A percentile compares a stretch with the other conserved stretches of the same genome.
phyloP scores from a whole-genome alignment of 1,140 invertebrate genomes.

The Drosophila pseudoananassae region DNA sequence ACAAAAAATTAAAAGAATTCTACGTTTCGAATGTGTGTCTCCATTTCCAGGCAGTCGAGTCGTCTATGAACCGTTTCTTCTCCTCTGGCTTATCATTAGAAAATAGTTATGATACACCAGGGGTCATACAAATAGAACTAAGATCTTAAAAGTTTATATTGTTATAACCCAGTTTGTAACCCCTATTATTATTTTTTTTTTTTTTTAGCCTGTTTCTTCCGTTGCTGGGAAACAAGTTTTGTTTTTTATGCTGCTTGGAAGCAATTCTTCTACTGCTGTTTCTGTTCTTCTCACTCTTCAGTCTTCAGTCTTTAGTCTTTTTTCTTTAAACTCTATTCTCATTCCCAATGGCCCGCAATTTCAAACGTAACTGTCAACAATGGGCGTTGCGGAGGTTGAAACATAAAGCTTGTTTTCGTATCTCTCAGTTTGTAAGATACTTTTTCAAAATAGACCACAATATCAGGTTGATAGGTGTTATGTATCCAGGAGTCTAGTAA shows the following conservation, averaged over 20 bases:
- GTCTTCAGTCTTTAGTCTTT: not conserved
- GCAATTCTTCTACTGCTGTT: slow-evolving; percentile 41
- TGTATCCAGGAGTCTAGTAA: not conserved
- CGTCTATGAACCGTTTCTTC: slow-evolving; percentile 46
- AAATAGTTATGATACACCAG: not conserved
- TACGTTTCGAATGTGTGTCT: slow-evolving; percentile 19
- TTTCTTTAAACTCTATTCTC: slow-evolving; percentile 11
- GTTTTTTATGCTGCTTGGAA: slow-evolving; percentile 12
- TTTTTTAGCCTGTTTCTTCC: slow-evolving; percentile 51
- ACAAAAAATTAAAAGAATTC: slow-evolving; percentile 8
- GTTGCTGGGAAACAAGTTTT: slow-evolving; percentile 67
- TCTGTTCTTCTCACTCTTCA: slow-evolving; percentile 18
- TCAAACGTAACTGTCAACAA: slow-evolving; percentile 47
- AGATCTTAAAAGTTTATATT: not conserved
- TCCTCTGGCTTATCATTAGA: slow-evolving; percentile 17
- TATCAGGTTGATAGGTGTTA: not conserved
- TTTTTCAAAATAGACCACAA: not conserved
- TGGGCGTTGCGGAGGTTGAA: slow-evolving; percentile 2
- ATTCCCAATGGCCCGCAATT: slow-evolving; percentile 24
- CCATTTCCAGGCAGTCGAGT: slow-evolving; percentile 21
- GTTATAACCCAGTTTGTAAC: slow-evolving; percentile 20
- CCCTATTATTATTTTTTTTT: slow-evolving; percentile 8
- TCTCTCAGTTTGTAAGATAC: not conserved
- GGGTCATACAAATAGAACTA: not conserved
- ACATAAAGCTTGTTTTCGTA: not conserved